phyloP scores from a whole-genome alignment of 2,113 vertebrate genomes.

The Poecile atricapillus region DNA sequence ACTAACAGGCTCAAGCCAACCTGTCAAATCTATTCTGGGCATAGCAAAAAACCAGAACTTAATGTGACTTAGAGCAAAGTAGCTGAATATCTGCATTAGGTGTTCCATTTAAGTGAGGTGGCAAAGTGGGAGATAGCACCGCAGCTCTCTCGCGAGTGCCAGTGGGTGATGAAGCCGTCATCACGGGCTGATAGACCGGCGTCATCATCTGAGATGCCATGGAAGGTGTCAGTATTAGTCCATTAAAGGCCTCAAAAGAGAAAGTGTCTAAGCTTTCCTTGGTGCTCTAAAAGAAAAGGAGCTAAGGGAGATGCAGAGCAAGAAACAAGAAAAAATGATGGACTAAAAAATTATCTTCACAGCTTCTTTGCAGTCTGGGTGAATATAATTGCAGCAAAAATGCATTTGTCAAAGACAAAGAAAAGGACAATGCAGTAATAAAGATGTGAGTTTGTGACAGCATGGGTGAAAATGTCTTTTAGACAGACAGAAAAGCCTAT shows the following conservation, averaged over 20 bases:
- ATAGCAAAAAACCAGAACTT: neutral
- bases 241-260: neutral
- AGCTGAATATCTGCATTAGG: neutral
- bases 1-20: neutral
- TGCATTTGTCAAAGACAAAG: conserved; percentile 36
- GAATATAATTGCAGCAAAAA: conserved; percentile 44
- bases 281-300: neutral
- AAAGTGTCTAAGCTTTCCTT: neutral
- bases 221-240: neutral
- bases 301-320: neutral
- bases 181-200: neutral
- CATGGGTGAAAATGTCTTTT: neutral
- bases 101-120: neutral
- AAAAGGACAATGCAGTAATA: conserved; percentile 30
- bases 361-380: neutral
- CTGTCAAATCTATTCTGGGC: neutral
- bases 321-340: conserved; percentile 16
- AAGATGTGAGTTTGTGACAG: conserved; percentile 10
- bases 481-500: neutral
- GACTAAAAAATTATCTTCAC: conserved; percentile 17
- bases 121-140: neutral
- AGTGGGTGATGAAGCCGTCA: neutral
- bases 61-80: neutral
- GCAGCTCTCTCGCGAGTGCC: neutral
- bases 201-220: neutral